Conservation (phyloP, 2,888 invertebrate genomes). For the Drosophila peninsularis region DNA sequence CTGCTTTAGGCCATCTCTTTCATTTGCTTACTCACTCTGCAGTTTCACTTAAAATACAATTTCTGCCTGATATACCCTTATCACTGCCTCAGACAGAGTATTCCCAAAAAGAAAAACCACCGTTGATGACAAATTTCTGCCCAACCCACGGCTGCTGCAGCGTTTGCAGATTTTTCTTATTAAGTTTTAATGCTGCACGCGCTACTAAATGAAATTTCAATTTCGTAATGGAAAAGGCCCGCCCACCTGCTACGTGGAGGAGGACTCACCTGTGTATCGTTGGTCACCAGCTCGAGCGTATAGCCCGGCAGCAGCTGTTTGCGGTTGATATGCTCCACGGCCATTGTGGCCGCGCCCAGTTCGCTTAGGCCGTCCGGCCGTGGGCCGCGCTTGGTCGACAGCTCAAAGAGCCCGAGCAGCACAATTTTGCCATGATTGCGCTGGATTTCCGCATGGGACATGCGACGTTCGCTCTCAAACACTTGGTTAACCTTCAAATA, state of each 20-base stretch:
- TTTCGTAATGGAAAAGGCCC: conserved; percentile 63
- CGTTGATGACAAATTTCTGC: conserved; percentile 57
- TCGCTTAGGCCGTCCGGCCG: conserved; percentile 90
- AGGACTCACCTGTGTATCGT: conserved; percentile 92
- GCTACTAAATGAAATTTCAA: conserved; percentile 77
- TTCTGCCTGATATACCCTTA: not conserved
- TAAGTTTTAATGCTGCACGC: conserved; percentile 76
- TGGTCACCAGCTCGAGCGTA: conserved; percentile 90
- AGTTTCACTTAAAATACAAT: not conserved
- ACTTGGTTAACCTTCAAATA: conserved; percentile 84
- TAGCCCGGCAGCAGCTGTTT: conserved; percentile 89
- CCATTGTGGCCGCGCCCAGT: conserved; percentile 91
- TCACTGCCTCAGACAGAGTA: not conserved
- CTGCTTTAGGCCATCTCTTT: not conserved
- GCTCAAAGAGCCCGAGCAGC: conserved; percentile 92
- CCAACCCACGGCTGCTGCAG: conserved; percentile 20
- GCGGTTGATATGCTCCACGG: conserved; percentile 92
- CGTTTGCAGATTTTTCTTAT: conserved; percentile 75
- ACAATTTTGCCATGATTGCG: conserved; percentile 86
- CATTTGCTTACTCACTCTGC: not conserved
- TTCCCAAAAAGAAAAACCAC: not conserved
- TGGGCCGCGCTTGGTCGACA: conserved; percentile 88
- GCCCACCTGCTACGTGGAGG: not conserved
- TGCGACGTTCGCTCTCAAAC: conserved; percentile 83
- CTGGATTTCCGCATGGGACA: conserved; percentile 73